Conservation (phyloP, 1,140 invertebrate genomes). For the Aporrectodea caliginosa region DNA sequence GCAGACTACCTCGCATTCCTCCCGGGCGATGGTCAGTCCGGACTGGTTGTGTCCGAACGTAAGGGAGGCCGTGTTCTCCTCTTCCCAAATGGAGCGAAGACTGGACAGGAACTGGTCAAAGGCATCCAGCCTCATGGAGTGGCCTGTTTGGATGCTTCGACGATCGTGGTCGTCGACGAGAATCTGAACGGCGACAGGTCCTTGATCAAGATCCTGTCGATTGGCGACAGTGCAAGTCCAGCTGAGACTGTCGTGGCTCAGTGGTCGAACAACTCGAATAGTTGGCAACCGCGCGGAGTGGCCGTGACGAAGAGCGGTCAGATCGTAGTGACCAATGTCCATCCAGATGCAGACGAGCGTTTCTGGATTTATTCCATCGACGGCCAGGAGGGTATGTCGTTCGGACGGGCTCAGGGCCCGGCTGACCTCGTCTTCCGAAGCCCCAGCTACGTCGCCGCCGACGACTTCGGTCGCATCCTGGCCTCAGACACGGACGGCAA, state of each 20-base stretch:
- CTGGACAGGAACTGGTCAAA: background rate
- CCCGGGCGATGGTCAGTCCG: background rate
- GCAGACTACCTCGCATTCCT: background rate
- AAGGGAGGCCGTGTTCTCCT: background rate
- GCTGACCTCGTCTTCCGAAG: constrained; percentile 56
- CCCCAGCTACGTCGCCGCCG: constrained; percentile 59
- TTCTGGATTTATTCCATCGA: background rate
- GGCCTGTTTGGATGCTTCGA: background rate
- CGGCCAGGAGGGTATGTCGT: background rate
- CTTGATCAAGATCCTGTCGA: background rate
- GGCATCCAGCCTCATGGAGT: background rate
- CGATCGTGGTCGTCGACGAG: background rate
- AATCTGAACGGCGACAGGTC: background rate
- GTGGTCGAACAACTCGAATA: background rate
- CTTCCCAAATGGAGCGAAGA: background rate
- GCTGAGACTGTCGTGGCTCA: background rate
- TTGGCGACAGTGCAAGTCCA: background rate
- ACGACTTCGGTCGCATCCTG: constrained; percentile 54
- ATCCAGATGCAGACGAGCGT: background rate
- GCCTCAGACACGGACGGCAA: constrained; percentile 59
- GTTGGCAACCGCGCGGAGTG: background rate
- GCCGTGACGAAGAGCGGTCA: background rate
- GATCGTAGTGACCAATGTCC: background rate
- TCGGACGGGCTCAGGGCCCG: constrained; percentile 48
- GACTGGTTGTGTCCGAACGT: background rate